Conservation (phyloP, 2,113 vertebrate species). For the Lophochroa leadbeateri region DNA sequence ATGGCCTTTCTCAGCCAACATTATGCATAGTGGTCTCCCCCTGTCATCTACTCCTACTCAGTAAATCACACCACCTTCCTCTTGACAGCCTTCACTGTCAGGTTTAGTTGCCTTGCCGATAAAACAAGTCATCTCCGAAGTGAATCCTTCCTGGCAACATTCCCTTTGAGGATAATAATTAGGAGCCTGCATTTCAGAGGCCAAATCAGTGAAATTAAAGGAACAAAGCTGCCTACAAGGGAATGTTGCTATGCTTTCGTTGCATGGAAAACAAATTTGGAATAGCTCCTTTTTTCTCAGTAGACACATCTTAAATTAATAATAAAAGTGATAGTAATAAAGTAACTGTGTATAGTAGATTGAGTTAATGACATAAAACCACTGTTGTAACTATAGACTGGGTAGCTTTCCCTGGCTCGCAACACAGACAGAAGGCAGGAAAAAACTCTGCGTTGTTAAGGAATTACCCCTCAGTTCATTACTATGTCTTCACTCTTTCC, state of each 20-base stretch:
- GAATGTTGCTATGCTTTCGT: neutral
- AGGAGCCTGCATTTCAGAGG: constrained; percentile 26
- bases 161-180: constrained; percentile 49
- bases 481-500: neutral
- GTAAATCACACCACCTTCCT: constrained; percentile 3
- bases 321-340: neutral
- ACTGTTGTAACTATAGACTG: neutral
- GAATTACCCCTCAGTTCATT: neutral
- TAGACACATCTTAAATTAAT: neutral
- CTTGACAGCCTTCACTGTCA: constrained; percentile 19
- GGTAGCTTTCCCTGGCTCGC: neutral
- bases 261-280: neutral
- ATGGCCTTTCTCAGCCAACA: constrained; percentile 23
- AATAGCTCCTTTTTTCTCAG: neutral
- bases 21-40: constrained; percentile 8
- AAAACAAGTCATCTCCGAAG: constrained; percentile 46
- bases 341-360: neutral
- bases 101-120: constrained; percentile 39
- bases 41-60: constrained; percentile 24
- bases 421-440: neutral
- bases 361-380: neutral
- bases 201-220: constrained; percentile 28
- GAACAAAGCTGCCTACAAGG: neutral
- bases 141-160: constrained; percentile 28
- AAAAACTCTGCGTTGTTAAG: neutral